Percentiles rank a stretch among this genome's conserved stretches.
Evolutionary conservation across 2,888 invertebrate genomes (phyloP).

Genomic region (Rhodophaea formosa): DNA sequence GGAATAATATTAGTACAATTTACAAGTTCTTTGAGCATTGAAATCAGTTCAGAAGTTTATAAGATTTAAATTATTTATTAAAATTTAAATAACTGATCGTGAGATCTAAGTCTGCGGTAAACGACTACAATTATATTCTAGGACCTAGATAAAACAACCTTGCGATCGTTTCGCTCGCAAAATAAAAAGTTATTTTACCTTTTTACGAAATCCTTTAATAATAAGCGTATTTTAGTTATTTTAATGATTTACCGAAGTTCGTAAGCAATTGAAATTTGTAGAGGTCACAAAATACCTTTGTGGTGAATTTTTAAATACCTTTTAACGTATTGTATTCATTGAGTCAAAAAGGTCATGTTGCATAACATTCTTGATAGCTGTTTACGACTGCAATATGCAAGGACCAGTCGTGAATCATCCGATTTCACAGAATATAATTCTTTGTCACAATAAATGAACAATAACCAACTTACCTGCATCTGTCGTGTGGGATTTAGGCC

Average conservation of each 20-base stretch:
- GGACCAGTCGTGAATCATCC: conserved; percentile 26
- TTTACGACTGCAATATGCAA: neutral
- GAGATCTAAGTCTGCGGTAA: too few relatives aligned
- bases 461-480: conserved; percentile 57
- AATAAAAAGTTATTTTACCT: too few relatives aligned
- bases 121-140: too few relatives aligned
- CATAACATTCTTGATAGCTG: conserved; percentile 22
- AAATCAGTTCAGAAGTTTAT: too few relatives aligned
- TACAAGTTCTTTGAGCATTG: too few relatives aligned
- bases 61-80: too few relatives aligned
- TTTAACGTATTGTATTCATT: conserved; percentile 15
- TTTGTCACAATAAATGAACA: neutral
- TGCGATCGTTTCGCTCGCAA: too few relatives aligned
- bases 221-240: too few relatives aligned
- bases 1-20: too few relatives aligned
- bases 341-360: conserved; percentile 23
- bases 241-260: neutral
- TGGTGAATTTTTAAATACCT: conserved; percentile 1
- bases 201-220: too few relatives aligned
- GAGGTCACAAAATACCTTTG: conserved; percentile 25
- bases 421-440: conserved; percentile 20
- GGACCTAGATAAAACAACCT: too few relatives aligned
- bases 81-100: too few relatives aligned
- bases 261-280: neutral
- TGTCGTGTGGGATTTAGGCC: conserved; percentile 88